Base-by-base conservation (phyloP, 2,888 invertebrate species). In the Apodemia hepburni region DNA sequence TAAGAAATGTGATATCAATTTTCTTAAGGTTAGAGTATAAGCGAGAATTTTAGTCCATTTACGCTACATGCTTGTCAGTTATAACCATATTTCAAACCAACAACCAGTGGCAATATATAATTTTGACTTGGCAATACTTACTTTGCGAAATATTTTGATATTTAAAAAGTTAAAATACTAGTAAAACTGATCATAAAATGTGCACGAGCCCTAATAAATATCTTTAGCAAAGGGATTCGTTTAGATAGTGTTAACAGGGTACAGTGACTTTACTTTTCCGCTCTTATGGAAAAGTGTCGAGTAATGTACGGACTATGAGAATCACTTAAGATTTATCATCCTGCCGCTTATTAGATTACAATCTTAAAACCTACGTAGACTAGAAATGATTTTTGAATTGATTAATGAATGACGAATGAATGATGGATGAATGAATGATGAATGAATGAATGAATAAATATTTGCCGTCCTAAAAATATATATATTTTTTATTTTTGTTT, bases 231-330 rank as follows among this genome's bases (percentile, higher is more conserved):
- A 47, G 47, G 47, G n/a, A 15, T 17, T 47, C 47, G 47, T 47
- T 47, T 47, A 47, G 47, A 47, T n/a, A 47, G 7, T 17, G n/a
- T n/a, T 47, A 47, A 47, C 47, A 49, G 49, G 18, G 49, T 18
- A 18, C 49, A 11, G 18, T 49, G 49, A 49, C 49, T 49, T 49
- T 49, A 17, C 49, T 49, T 18, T 49, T 49, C 11, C 15, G 11
- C 35, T 17, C 47, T 47, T 2, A 17, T 17, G 17, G 11, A 18
- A 18, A 49, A 49, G 18, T 49, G 18, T 49, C 15, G 49, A 49
- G 49, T 49, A 49, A 49, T 49, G 49, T 18, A 49, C 11, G 49
- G 18, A 18, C 49, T 18, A 18, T 49, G 15, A 42, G 42, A 42
- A 12, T 42, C 42, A 42, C 42, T 42, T 42, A 42, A 42, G 42